Percentiles rank a stretch among this genome's conserved stretches.
These are phyloP conservation scores for Philaethria dido DNA, from an alignment of 2,888 invertebrate genomes.

Conservation along the genomic window DNA sequence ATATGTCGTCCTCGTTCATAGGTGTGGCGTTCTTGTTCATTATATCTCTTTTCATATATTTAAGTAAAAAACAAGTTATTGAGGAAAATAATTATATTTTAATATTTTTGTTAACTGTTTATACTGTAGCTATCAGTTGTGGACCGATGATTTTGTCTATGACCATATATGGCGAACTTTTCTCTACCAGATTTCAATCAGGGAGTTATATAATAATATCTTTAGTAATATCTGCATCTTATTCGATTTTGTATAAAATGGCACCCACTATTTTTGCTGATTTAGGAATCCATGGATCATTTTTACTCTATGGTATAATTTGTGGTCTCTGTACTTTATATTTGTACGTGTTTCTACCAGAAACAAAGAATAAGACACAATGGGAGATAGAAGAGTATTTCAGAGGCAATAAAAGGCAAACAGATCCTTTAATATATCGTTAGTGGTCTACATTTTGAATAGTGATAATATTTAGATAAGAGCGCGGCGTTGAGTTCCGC, in stretches of 20 bases:
- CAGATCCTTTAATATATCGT: not conserved
- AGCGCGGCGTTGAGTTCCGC: too few species aligned
- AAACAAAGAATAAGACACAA: slow-evolving; percentile 52
- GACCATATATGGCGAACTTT: slow-evolving; percentile 59
- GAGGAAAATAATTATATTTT: slow-evolving; percentile 56
- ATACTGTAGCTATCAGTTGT: slow-evolving; percentile 61
- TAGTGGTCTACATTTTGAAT: not conserved
- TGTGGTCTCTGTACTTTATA: slow-evolving; percentile 44
- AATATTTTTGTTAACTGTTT: slow-evolving; percentile 51
- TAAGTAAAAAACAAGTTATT: slow-evolving; percentile 51
- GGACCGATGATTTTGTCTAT: slow-evolving; percentile 65
- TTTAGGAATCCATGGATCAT: slow-evolving; percentile 57
- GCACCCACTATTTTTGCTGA: slow-evolving; percentile 56
- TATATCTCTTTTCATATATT: slow-evolving; percentile 60
- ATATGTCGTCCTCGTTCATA: slow-evolving; percentile 53
- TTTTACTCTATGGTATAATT: slow-evolving; percentile 49
- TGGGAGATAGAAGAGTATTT: slow-evolving; percentile 49
- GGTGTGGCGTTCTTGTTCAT: slow-evolving; percentile 58
- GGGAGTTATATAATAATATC: slow-evolving; percentile 52
- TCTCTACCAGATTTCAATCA: slow-evolving; percentile 58
- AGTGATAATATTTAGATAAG: too few species aligned
- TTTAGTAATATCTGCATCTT: slow-evolving; percentile 51
- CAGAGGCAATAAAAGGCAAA: not conserved
- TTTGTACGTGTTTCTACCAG: slow-evolving; percentile 48
- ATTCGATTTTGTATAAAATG: slow-evolving; percentile 58